These are phyloP conservation scores for Drosophila varians DNA, from an alignment of 1,140 invertebrate genomes.

Conservation along the genomic window DNA sequence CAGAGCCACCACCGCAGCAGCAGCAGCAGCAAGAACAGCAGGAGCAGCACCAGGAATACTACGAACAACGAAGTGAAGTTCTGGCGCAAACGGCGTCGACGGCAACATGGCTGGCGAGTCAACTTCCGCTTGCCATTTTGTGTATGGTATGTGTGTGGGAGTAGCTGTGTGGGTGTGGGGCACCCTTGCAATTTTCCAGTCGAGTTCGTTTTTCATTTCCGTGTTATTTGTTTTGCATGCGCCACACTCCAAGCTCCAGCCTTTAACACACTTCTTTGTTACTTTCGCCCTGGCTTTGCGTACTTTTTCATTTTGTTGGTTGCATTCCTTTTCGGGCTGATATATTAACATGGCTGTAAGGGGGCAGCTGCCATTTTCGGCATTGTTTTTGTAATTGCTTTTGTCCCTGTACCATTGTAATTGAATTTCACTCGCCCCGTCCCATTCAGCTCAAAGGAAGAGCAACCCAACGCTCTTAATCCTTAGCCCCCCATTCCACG, in stretches of 20 bases:
- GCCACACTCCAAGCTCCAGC: constrained; percentile 13
- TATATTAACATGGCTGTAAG: constrained; percentile 67
- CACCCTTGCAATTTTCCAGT: constrained; percentile 73
- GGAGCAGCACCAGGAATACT: constrained; percentile 12
- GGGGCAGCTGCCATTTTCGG: constrained; percentile 62
- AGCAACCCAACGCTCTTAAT: constrained; percentile 24
- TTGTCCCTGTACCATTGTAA: constrained; percentile 59
- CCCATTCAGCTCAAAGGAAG: too few relatives aligned
- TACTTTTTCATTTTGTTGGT: constrained; percentile 31
- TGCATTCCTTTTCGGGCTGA: constrained; percentile 42
- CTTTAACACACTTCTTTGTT: constrained; percentile 30
- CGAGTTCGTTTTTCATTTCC: constrained; percentile 79
- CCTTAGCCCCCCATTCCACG: constrained; percentile 2
- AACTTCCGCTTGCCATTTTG: constrained; percentile 51
- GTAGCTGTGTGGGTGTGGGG: constrained; percentile 19
- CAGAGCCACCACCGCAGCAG: constrained; percentile 42
- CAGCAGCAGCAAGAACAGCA: constrained; percentile 17
- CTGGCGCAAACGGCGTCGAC: constrained; percentile 65
- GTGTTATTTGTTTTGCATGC: constrained; percentile 76
- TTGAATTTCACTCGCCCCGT: constrained; percentile 70
- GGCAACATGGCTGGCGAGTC: constrained; percentile 63
- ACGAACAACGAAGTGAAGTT: constrained; percentile 37
- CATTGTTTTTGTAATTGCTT: constrained; percentile 61
- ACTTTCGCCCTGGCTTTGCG: constrained; percentile 20
- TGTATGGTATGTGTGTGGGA: constrained; percentile 23